Percentiles rank a stretch among this genome's conserved stretches.
Evolutionary conservation across 1,140 invertebrate genomes (phyloP).

Genomic region (Tribolium madens): DNA sequence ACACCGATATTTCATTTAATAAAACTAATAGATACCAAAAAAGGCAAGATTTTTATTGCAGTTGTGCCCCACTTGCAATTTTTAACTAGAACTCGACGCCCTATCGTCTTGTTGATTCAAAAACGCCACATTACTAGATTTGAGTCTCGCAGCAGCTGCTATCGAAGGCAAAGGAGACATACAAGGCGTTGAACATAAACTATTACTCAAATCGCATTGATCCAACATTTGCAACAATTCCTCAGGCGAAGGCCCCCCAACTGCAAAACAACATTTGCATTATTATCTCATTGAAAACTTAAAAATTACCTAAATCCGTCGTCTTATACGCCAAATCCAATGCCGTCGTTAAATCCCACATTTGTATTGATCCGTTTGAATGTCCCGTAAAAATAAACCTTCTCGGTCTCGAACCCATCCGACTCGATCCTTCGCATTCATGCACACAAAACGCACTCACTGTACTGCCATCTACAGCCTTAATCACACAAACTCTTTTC

Average conservation of each 20-base stretch:
- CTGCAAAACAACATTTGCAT: too few relatives aligned
- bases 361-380: conserved; percentile 93
- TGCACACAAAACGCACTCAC: conserved; percentile 97
- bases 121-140: conserved; percentile 80
- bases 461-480: conserved; percentile 93
- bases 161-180: conserved; percentile 83
- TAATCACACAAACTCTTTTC: conserved; percentile 94
- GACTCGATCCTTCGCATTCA: conserved; percentile 94
- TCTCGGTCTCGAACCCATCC: conserved; percentile 91
- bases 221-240: conserved; percentile 92
- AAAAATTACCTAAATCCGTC: conserved; percentile 70
- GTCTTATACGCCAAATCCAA: conserved; percentile 83
- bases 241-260: conserved; percentile 89
- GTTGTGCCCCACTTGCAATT: background rate
- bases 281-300: too few relatives aligned
- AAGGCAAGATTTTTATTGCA: background rate
- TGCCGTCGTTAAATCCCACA: conserved; percentile 98
- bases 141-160: conserved; percentile 74
- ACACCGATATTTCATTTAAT: too few relatives aligned
- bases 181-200: conserved; percentile 85
- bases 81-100: conserved; percentile 51
- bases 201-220: conserved; percentile 91
- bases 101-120: conserved; percentile 73
- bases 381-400: conserved; percentile 96
- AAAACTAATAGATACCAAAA: background rate